A percentile compares a stretch with the other conserved stretches of the same genome.
phyloP scores from a whole-genome alignment of 2,888 invertebrate species.

The Drosophila falleni region DNA sequence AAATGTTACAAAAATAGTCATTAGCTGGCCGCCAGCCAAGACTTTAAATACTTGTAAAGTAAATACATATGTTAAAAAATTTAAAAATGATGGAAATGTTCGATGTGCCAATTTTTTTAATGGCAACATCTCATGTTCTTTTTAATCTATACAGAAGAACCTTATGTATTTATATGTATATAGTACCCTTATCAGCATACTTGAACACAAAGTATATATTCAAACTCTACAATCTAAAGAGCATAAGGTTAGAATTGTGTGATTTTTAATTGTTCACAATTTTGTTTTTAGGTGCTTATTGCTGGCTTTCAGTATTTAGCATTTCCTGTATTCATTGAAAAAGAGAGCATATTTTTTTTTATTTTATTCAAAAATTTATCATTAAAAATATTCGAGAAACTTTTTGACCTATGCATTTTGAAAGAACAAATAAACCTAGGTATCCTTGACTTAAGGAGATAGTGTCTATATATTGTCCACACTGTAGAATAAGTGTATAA shows the following conservation, averaged over 20 bases:
- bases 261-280: background rate
- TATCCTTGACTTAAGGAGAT: too few relatives aligned
- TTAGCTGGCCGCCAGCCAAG: constrained; percentile 42
- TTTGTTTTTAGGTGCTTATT: background rate
- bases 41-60: constrained; percentile 35
- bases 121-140: background rate
- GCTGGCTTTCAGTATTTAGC: background rate
- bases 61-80: constrained; percentile 32
- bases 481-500: too few relatives aligned
- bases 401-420: too few relatives aligned
- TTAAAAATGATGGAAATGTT: background rate
- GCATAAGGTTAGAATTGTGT: background rate
- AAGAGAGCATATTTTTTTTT: background rate
- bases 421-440: too few relatives aligned
- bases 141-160: background rate
- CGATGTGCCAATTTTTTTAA: constrained; percentile 2
- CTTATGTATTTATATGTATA: background rate
- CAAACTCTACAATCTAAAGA: background rate
- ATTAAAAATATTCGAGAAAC: too few relatives aligned
- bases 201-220: background rate
- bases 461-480: too few relatives aligned
- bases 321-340: background rate
- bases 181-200: background rate
- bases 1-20: constrained; percentile 53
- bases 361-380: background rate